Evolutionary conservation across 2,797 vertebrate genomes (phyloP), one percentile per base, ranked within the genome.

Genomic region (Neosalanx taihuensis): DNA sequence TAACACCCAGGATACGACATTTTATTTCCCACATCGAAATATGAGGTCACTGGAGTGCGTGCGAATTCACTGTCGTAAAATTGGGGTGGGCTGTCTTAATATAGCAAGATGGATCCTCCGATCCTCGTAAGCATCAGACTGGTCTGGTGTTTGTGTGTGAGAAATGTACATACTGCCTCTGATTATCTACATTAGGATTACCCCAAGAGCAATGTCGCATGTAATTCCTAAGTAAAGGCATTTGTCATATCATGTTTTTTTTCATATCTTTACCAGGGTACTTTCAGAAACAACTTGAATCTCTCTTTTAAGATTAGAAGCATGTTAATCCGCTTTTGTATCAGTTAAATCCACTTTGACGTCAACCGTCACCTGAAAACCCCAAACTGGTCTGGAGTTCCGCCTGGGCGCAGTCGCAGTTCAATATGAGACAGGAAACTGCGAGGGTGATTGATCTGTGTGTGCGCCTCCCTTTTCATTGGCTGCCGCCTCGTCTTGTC

Each of bases 1-100:
- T 87, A 87, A 79, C 77, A 20, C 64, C 74, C 71, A 57, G 80
- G 73, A 75, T 81, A 67, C 74, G 31, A 83, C 81, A 79, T 81
- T 41, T 63, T 61, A 58, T 77, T 77, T 70, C 72, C 64, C 72
- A 76, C 76, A 78, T 66, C 68, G 57, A 58, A 66, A 83, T 80
- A 82, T n/a, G 77, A 84, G 82, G 79, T 81, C 83, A 69, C 1
- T 13, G 3, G 1, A 70, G 49, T 64, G 77, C 5, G 15, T 72
- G 70, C 1, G 30, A 58, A 51, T 56, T 62, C 35, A 49, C 73
- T 59, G 3, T 64, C 12, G 62, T 72, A 6, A 56, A 73, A 29
- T 46, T 46, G 2, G 33, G n/a, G 35, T 58, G 5, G 62, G 31
- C 23, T 31, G 17, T 60, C 1, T 60, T 23, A 26, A 59, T 18